phyloP scores from a whole-genome alignment of 2,113 vertebrate genomes.

The Brachypodius melanocephalos region DNA sequence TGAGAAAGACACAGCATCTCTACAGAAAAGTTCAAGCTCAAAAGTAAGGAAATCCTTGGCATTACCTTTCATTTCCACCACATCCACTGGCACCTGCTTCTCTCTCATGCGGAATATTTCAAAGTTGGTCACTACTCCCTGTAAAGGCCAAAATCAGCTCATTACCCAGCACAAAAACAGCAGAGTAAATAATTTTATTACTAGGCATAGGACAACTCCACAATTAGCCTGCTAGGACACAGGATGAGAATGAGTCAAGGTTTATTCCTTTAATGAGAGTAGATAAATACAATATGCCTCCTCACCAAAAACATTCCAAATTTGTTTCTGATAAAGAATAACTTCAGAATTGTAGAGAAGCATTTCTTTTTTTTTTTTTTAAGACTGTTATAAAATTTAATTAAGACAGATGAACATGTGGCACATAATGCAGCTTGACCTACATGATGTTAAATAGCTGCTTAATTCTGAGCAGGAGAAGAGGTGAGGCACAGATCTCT shows the following conservation, averaged over 20 bases:
- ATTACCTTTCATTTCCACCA: constrained; percentile 98
- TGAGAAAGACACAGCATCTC: not conserved
- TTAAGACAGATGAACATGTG: not conserved
- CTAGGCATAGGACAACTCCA: not conserved
- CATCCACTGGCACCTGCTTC: constrained; percentile 97
- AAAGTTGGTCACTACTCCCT: constrained; percentile 99
- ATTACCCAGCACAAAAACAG: not conserved
- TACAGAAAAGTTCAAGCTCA: not conserved
- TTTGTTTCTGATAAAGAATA: not conserved
- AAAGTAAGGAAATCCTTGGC: not conserved
- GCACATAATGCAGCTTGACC: not conserved
- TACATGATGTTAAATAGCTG: not conserved
- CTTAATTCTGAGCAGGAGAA: not conserved
- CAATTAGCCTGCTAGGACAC: not conserved
- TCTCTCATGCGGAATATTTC: constrained; percentile 99
- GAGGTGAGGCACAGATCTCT: not conserved
- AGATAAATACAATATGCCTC: not conserved
- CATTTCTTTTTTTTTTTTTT: not conserved
- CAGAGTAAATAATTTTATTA: not conserved
- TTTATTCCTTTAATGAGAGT: not conserved
- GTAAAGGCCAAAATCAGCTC: not conserved
- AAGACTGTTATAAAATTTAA: not conserved
- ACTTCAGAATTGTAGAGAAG: not conserved
- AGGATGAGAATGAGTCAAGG: not conserved
- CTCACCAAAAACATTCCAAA: not conserved